phyloP scores from a whole-genome alignment of 92 coral and sea anemone species.

The Plumapathes pennacea region DNA sequence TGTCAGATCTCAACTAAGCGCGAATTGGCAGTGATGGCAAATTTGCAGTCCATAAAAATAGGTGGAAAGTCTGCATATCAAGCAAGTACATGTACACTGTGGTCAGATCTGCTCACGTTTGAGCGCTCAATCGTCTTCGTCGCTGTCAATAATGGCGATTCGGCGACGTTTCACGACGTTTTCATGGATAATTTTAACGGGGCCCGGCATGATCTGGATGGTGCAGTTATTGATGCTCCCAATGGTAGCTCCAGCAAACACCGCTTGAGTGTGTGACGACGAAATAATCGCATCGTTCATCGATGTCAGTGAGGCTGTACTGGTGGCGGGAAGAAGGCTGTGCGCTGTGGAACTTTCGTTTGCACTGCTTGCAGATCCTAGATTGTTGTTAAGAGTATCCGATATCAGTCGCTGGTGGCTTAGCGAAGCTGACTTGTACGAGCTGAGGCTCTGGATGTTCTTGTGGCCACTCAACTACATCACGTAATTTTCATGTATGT shows the following conservation, averaged over 20 bases:
- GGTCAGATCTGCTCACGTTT: too few species aligned
- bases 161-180: slow-evolving; percentile 23
- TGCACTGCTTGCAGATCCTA: too few species aligned
- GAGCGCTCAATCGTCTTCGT: slow-evolving; percentile 37
- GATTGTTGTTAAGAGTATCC: slow-evolving; percentile 15
- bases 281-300: too few species aligned
- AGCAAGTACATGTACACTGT: too few species aligned
- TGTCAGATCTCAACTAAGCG: too few species aligned
- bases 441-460: slow-evolving; percentile 42
- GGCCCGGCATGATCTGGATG: slow-evolving; percentile 22
- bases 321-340: too few species aligned
- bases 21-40: too few species aligned
- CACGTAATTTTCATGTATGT: slow-evolving; percentile 31
- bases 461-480: slow-evolving; percentile 32
- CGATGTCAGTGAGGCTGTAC: too few species aligned
- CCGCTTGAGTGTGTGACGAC: background rate
- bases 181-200: slow-evolving; percentile 12
- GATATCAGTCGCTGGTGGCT: slow-evolving; percentile 45
- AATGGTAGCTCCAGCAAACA: slow-evolving; percentile 17
- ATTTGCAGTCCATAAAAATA: too few species aligned
- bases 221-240: slow-evolving; percentile 1
- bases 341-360: too few species aligned
- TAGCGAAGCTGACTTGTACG: slow-evolving; percentile 31
- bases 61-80: too few species aligned
- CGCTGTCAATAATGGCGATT: slow-evolving; percentile 26